Conservation (phyloP, 2,888 invertebrate genomes). For the Harpagoxenus sublaevis region DNA sequence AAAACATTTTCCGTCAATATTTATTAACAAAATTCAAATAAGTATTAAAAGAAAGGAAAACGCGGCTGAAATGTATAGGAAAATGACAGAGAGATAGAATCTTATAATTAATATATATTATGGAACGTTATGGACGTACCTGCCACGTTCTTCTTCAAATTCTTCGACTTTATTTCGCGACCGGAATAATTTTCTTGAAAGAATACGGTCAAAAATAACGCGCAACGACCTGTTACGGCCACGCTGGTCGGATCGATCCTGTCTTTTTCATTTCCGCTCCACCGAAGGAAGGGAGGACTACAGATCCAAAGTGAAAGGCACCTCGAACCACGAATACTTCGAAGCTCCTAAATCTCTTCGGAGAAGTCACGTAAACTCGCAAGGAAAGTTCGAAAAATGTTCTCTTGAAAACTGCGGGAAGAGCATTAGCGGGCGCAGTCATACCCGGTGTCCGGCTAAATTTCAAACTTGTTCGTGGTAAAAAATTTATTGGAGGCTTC, state of each 20-base stretch:
- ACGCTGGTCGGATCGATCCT: slow-evolving; percentile 48
- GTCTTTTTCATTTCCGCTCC: slow-evolving; percentile 49
- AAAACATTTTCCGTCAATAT: background rate
- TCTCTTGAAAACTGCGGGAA: slow-evolving; percentile 58
- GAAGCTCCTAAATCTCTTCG: slow-evolving; percentile 67
- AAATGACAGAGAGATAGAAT: background rate
- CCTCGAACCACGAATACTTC: slow-evolving; percentile 54
- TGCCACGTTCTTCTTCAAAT: background rate
- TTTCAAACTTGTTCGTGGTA: background rate
- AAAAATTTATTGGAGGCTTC: background rate
- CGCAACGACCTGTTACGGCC: slow-evolving; percentile 17
- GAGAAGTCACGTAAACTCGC: slow-evolving; percentile 65
- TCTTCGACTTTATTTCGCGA: background rate
- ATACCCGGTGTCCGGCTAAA: slow-evolving; percentile 16
- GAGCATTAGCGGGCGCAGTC: slow-evolving; percentile 37
- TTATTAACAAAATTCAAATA: background rate
- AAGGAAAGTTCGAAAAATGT: slow-evolving; percentile 67
- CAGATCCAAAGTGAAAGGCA: slow-evolving; percentile 56
- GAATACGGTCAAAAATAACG: slow-evolving; percentile 22
- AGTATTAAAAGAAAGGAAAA: background rate
- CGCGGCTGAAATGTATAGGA: background rate
- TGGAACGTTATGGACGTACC: background rate
- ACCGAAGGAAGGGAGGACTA: slow-evolving; percentile 29
- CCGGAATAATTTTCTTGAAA: slow-evolving; percentile 22
- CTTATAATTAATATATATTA: background rate